These are phyloP conservation scores for Eilema sororculum DNA, from an alignment of 2,888 invertebrate genomes.

Conservation along the genomic window DNA sequence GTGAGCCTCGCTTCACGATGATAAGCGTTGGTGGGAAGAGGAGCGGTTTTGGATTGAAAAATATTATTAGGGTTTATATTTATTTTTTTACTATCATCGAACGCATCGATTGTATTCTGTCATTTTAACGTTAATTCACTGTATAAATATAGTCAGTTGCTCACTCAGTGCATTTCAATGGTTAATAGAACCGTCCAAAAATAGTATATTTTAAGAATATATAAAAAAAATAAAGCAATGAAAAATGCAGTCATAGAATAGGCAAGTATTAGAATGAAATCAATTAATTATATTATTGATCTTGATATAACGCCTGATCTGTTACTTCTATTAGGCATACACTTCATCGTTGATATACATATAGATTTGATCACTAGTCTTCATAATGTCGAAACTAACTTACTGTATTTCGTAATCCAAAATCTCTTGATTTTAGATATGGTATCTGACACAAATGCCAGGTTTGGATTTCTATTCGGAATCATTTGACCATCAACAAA, in stretches of 20 bases:
- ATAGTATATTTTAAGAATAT: too few species aligned
- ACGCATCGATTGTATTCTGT: too few species aligned
- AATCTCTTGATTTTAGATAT: not conserved
- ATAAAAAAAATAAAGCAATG: not conserved
- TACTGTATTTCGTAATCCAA: not conserved
- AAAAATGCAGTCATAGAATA: not conserved
- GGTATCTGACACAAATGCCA: not conserved
- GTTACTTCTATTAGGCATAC: too few species aligned
- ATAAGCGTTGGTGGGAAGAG: conserved; percentile 28
- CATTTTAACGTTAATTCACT: too few species aligned
- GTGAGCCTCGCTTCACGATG: conserved; percentile 14
- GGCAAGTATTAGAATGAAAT: not conserved
- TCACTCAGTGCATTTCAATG: too few species aligned
- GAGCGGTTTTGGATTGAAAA: conserved; percentile 38
- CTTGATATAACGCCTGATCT: not conserved
- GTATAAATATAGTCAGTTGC: too few species aligned
- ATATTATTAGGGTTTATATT: too few species aligned
- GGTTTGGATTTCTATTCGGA: not conserved
- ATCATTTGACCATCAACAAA: not conserved
- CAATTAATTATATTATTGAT: too few species aligned
- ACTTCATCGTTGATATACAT: not conserved
- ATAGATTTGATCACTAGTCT: not conserved
- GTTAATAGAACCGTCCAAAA: too few species aligned
- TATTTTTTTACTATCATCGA: too few species aligned
- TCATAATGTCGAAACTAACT: not conserved